phyloP scores from a whole-genome alignment of 2,113 vertebrate genomes.

The Crocuta crocuta region DNA sequence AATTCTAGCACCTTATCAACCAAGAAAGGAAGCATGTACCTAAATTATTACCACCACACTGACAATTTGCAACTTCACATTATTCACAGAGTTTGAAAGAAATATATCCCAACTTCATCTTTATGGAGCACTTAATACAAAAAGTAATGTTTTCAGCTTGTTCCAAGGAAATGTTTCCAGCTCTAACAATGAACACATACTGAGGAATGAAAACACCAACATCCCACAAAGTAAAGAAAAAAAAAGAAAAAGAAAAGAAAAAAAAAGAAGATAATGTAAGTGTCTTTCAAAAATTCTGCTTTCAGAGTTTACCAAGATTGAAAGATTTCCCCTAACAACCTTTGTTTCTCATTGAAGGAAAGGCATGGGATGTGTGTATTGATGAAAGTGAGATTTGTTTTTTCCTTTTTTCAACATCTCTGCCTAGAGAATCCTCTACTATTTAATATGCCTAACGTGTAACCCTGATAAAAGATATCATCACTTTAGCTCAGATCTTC shows the following conservation, averaged over 20 bases:
- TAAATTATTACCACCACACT: neutral
- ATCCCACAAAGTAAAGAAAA: neutral
- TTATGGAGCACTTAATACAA: slow-evolving; percentile 53
- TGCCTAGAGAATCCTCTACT: neutral
- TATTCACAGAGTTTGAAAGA: slow-evolving; percentile 52
- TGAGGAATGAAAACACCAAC: neutral
- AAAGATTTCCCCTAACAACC: neutral
- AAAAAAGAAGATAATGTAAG: neutral
- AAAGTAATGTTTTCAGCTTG: slow-evolving; percentile 50
- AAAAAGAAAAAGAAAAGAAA: no score
- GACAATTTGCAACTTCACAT: slow-evolving; percentile 54
- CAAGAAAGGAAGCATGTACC: slow-evolving; percentile 34
- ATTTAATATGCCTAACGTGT: neutral
- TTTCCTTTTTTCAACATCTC: neutral
- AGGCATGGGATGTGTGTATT: neutral
- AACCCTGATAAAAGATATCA: neutral
- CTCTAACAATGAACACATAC: slow-evolving; percentile 29
- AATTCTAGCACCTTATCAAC: slow-evolving; percentile 55
- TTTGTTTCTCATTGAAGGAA: slow-evolving; percentile 18
- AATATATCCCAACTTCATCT: slow-evolving; percentile 30
- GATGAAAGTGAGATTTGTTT: neutral
- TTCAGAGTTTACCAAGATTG: slow-evolving; percentile 6
- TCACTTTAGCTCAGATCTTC: neutral
- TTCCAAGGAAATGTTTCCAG: slow-evolving; percentile 29
- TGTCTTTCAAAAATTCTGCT: neutral